Conservation (phyloP, 1,140 invertebrate species). For the Ips nitidus region DNA sequence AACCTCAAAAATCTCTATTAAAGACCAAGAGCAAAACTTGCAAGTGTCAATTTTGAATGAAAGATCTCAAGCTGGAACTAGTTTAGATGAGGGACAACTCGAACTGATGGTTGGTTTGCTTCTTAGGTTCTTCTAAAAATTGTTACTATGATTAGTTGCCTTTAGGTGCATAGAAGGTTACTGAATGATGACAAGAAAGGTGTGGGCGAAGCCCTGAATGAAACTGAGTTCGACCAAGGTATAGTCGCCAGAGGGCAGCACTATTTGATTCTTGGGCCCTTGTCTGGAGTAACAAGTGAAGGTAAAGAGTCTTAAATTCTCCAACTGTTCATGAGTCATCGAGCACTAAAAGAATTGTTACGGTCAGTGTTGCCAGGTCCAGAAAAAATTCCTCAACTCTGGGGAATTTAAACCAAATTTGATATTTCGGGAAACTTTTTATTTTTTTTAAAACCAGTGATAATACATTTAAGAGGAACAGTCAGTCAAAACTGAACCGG, state of each 20-base stretch:
- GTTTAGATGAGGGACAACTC: constrained; percentile 69
- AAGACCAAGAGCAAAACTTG: constrained; percentile 49
- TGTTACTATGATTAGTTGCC: background rate
- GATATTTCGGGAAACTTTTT: no score
- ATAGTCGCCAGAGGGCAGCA: constrained; percentile 73
- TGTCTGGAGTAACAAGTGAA: background rate
- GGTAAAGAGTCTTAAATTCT: background rate
- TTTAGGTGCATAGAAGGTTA: constrained; percentile 74
- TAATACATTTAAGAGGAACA: no score
- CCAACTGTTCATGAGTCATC: no score
- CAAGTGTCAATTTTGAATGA: constrained; percentile 67
- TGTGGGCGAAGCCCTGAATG: constrained; percentile 84
- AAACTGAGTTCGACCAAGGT: constrained; percentile 66
- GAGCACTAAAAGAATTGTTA: no score
- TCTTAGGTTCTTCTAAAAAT: background rate
- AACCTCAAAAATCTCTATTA: constrained; percentile 69
- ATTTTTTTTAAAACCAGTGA: no score
- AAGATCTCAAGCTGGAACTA: constrained; percentile 81
- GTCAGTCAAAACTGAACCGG: no score
- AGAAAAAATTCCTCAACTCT: no score
- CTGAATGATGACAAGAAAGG: constrained; percentile 89
- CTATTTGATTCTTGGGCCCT: constrained; percentile 51
- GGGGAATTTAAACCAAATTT: no score
- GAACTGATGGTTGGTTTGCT: constrained; percentile 64
- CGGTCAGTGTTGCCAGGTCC: no score